Conservation (phyloP, 2,797 vertebrate species). For the Coregonus suidteri region DNA sequence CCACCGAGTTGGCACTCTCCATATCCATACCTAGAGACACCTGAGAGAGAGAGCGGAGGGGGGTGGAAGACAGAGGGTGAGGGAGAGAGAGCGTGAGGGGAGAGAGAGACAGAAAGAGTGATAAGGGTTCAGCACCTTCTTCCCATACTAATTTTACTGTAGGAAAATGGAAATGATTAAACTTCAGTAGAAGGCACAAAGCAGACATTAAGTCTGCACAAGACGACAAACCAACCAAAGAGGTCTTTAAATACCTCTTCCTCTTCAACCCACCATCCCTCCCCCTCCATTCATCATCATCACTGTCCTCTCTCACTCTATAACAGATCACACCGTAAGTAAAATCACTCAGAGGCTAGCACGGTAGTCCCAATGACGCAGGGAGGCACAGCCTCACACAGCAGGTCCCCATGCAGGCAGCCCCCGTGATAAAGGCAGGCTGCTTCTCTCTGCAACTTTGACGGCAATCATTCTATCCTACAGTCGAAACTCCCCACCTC, state of each 20-base stretch:
- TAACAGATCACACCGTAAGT: not conserved
- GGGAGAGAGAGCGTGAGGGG: not conserved
- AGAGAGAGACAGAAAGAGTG: not conserved
- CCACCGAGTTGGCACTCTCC: slow-evolving; percentile 89
- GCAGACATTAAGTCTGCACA: not conserved
- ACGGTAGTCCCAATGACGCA: not conserved
- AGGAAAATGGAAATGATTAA: not conserved
- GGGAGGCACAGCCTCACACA: not conserved
- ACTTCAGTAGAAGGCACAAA: not conserved
- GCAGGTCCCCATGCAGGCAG: not conserved
- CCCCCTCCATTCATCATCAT: not conserved
- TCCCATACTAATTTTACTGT: not conserved
- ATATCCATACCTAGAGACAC: slow-evolving; percentile 86
- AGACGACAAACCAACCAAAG: not conserved
- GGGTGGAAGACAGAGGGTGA: not conserved
- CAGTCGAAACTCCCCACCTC: not conserved
- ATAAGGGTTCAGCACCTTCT: not conserved
- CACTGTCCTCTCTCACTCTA: not conserved
- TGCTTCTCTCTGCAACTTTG: not conserved
- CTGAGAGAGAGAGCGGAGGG: slow-evolving; percentile 28
- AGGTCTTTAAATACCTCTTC: not conserved
- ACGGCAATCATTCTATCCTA: not conserved
- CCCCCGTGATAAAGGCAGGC: not conserved
- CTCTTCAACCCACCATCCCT: not conserved
- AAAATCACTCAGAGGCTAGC: not conserved